Evolutionary conservation across 2,113 vertebrate genomes (phyloP).

Genomic region (Rallus limicola): DNA sequence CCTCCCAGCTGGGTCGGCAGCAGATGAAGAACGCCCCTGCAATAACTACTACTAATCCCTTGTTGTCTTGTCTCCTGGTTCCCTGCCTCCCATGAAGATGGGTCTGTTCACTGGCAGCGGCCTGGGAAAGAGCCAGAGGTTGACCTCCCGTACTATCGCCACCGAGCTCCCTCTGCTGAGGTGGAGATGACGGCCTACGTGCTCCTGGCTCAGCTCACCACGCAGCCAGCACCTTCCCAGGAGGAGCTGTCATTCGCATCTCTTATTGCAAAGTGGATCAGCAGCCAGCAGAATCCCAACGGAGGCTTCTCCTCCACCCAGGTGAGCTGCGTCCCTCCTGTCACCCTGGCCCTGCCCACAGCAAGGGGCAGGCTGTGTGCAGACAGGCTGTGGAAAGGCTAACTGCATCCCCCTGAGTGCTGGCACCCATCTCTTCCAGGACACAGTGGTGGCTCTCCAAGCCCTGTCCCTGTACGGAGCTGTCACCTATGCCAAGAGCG

Average conservation of each 20-base stretch:
- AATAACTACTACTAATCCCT: background rate
- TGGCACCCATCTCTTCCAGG: conserved; percentile 36
- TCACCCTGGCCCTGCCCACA: background rate
- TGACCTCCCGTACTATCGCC: background rate
- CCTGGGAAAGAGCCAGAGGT: conserved; percentile 29
- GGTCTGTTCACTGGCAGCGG: conserved; percentile 70
- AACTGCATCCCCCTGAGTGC: background rate
- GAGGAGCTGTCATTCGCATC: conserved; percentile 2
- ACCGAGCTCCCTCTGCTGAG: conserved; percentile 69
- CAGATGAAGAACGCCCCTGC: background rate
- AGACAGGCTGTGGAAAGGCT: background rate
- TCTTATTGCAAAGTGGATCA: conserved; percentile 63
- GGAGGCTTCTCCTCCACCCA: conserved; percentile 81
- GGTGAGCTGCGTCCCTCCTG: conserved; percentile 42
- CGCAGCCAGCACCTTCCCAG: background rate
- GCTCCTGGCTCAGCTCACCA: conserved; percentile 53
- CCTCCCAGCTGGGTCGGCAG: rapidly evolving
- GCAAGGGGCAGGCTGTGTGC: background rate
- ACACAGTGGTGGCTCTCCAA: conserved; percentile 79
- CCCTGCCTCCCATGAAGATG: background rate
- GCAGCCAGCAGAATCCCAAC: conserved; percentile 69
- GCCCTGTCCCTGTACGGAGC: conserved; percentile 68
- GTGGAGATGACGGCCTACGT: conserved; percentile 75
- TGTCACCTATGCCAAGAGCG: conserved; percentile 41
- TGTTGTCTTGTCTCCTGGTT: background rate